Conservation (phyloP, 2,797 vertebrate species). For the Paramormyrops hopkinsi region DNA sequence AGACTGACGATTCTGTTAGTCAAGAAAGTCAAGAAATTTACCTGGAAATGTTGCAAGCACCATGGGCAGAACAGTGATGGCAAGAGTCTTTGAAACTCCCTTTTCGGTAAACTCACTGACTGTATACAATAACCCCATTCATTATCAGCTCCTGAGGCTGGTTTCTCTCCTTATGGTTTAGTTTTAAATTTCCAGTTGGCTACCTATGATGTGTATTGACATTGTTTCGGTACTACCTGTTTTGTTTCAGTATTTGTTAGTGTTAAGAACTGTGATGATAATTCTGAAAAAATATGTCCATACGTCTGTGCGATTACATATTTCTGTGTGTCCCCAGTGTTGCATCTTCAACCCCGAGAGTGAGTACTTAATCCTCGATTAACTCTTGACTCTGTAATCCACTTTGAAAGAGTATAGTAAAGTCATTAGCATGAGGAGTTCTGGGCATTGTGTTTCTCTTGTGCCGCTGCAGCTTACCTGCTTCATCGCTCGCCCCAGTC, state of each 20-base stretch:
- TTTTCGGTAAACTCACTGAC: background rate
- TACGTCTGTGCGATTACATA: background rate
- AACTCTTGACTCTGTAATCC: background rate
- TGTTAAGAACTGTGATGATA: background rate
- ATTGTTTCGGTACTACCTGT: background rate
- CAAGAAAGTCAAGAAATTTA: background rate
- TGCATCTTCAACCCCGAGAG: background rate
- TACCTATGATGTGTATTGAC: background rate
- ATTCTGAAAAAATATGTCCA: background rate
- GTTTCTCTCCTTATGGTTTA: background rate
- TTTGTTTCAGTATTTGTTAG: background rate
- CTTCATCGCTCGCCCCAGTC: background rate
- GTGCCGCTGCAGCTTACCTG: background rate
- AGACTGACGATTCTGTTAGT: background rate
- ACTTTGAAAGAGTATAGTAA: background rate
- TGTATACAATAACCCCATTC: background rate
- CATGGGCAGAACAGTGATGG: background rate
- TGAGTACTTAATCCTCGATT: background rate
- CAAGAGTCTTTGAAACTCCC: background rate
- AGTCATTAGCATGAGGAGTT: background rate
- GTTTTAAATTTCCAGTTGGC: background rate
- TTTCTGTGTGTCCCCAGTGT: slow-evolving; percentile 5
- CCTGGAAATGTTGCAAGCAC: background rate
- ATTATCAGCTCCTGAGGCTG: background rate
- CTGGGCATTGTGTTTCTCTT: background rate